Conservation (phyloP, 2,113 vertebrate genomes). For the Chrysochloris asiatica region DNA sequence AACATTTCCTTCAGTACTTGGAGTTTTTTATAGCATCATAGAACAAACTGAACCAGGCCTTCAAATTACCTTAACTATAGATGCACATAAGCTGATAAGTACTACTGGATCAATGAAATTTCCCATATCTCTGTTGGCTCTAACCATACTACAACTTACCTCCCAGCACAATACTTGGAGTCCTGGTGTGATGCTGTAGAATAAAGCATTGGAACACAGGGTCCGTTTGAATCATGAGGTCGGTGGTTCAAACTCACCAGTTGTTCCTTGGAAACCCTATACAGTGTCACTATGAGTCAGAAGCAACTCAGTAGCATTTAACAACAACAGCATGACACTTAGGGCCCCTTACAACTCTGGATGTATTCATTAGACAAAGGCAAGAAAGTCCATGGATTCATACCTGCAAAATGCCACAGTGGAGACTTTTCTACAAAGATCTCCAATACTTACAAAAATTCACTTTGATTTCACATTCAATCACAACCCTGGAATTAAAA, state of each 20-base stretch:
- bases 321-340: too few relatives aligned
- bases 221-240: too few relatives aligned
- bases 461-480: not conserved
- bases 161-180: too few relatives aligned
- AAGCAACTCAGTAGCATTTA: too few relatives aligned
- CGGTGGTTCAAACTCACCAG: too few relatives aligned
- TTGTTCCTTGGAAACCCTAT: too few relatives aligned
- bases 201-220: too few relatives aligned
- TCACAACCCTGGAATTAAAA: not conserved
- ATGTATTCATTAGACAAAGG: not conserved
- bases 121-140: not conserved
- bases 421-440: not conserved
- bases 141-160: not conserved
- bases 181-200: too few relatives aligned
- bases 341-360: not conserved
- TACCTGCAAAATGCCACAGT: not conserved
- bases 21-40: not conserved
- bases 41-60: not conserved
- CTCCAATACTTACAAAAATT: not conserved
- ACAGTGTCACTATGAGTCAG: too few relatives aligned
- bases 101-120: not conserved
- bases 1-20: conserved; percentile 11
- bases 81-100: not conserved
- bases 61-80: not conserved
- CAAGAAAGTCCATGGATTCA: not conserved